phyloP scores from a whole-genome alignment of 1,140 invertebrate genomes.

The Leptinotarsa undecemlineata region DNA sequence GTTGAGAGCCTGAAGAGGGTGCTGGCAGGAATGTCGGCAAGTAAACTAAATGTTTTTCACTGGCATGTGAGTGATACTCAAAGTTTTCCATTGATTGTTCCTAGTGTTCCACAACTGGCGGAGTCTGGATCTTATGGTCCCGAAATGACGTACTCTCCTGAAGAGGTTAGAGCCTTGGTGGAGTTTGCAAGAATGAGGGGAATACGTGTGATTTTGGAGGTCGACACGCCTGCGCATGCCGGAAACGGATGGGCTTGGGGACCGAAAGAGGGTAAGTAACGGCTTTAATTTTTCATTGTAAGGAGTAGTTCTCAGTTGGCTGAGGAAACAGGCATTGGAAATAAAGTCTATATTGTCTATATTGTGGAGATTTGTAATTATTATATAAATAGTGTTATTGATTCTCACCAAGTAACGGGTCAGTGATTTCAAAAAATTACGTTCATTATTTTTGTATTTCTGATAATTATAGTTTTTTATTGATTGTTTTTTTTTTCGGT shows the following conservation, averaged over 20 bases:
- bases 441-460: not conserved
- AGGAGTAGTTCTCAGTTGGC: no score
- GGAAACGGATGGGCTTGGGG: slow-evolving; percentile 83
- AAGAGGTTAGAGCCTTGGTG: slow-evolving; percentile 69
- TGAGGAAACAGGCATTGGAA: no score
- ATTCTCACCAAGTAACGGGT: no score
- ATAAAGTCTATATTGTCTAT: no score
- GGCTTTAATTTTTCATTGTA: not conserved
- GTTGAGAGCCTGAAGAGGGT: slow-evolving; percentile 70
- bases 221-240: slow-evolving; percentile 82
- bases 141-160: slow-evolving; percentile 68
- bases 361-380: no score
- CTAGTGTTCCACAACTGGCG: slow-evolving; percentile 70
- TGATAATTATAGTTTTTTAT: not conserved
- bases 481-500: not conserved
- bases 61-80: slow-evolving; percentile 86
- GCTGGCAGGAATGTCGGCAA: slow-evolving; percentile 75
- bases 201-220: slow-evolving; percentile 71
- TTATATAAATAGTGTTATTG: no score
- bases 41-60: slow-evolving; percentile 84
- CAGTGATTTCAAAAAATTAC: no score
- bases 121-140: slow-evolving; percentile 76
- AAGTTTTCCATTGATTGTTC: slow-evolving; percentile 76
- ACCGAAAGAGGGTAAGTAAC: slow-evolving; percentile 56
- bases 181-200: slow-evolving; percentile 70